Evolutionary conservation across 2,113 vertebrate species (phyloP), one percentile per base, ranked within the genome.

Genomic region (Hiodon alosoides): DNA sequence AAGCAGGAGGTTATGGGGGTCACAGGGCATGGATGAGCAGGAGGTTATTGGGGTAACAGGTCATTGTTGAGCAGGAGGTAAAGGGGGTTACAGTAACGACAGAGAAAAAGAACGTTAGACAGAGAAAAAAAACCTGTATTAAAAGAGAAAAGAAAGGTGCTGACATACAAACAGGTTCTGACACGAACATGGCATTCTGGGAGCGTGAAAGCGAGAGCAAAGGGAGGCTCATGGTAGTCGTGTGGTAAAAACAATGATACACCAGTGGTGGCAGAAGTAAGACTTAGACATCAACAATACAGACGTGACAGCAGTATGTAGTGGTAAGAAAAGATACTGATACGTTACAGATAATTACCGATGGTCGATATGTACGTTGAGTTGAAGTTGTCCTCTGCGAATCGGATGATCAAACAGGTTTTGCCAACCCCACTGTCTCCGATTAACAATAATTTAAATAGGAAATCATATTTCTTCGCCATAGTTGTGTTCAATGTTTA

Each of bases 341-440:
- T 17, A 31, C 47, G 16, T 58, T 47, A 55, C 31, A 77, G 54
- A 55, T 69, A 90, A 93, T 81, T 89, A 97, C 95, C 95, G 65
- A 98, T 98, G 80, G 96, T 98, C 76, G 95, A 97, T 85, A 98
- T 98, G 87, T 96, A 97, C 0, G 96, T 98, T 82, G 86, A 93
- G 88, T 93, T 95, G 90, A 98, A 98, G 85, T 94, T 94, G 87
- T 96, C 95, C 83, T 98, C 94, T 1, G 95, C 93, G 70, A 98
- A 98, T 67, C 96, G 93, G 75, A 98, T 94, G 86, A 98, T 94
- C 76, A 98, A 90, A 84, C 96, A 98, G 0, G 95, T 96, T 88
- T 98, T 98, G 4, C 95, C 96, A 71, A 98, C 96, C 68, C 95
- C 95, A 46, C 95, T 96, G 88, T 98, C 96, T 73, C 95, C 96